phyloP scores from a whole-genome alignment of 2,113 vertebrate genomes.

The Scophthalmus maximus region DNA sequence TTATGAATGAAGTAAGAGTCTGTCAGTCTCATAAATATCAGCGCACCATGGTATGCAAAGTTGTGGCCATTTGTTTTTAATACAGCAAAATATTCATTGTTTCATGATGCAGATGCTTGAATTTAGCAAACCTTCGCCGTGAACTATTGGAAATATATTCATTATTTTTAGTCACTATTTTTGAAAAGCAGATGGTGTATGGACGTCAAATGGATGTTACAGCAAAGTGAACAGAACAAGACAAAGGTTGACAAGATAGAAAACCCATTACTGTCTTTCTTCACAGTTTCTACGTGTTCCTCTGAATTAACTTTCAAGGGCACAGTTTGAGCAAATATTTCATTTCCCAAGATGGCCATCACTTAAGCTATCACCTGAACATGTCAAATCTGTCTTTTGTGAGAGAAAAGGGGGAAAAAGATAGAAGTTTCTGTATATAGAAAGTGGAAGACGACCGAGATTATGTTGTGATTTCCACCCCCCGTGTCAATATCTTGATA shows the following conservation, averaged over 20 bases:
- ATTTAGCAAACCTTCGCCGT: neutral
- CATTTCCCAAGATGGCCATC: constrained; percentile 77
- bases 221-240: constrained; percentile 29
- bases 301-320: constrained; percentile 79
- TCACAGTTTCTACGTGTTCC: constrained; percentile 49
- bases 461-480: constrained; percentile 61
- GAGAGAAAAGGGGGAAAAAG: constrained; percentile 47
- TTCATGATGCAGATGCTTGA: neutral
- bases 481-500: constrained; percentile 63
- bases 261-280: constrained; percentile 60
- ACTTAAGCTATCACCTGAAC: constrained; percentile 71
- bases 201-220: constrained; percentile 6
- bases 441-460: constrained; percentile 68
- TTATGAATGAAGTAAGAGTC: neutral
- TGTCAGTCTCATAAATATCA: neutral
- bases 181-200: neutral
- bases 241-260: constrained; percentile 40
- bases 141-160: neutral
- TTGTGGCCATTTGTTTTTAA: neutral
- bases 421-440: constrained; percentile 61
- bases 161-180: neutral
- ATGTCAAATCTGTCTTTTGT: constrained; percentile 73
- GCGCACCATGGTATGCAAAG: neutral
- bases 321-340: constrained; percentile 78
- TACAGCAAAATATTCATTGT: neutral